Percentiles rank a stretch among this genome's conserved stretches.
phyloP scores from a whole-genome alignment of 2,797 vertebrate genomes.

The Oreonectes daqikongensis region DNA sequence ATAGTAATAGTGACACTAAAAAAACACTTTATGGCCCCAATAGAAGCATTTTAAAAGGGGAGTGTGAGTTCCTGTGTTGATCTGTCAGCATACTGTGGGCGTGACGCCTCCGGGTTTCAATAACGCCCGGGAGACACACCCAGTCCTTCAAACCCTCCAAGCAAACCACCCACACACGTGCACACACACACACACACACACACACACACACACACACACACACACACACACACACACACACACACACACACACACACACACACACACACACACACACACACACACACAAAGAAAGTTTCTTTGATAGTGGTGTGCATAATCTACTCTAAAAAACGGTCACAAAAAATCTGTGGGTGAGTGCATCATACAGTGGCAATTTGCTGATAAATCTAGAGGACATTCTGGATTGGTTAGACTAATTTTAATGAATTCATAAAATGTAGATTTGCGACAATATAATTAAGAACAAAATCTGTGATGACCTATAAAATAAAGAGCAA shows the following conservation, averaged over 20 bases:
- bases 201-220: constrained; percentile 16
- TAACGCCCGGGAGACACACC: constrained; percentile 45
- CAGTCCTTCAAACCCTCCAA: constrained; percentile 22
- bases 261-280: constrained; percentile 21
- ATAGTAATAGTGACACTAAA: neutral
- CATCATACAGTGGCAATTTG: neutral
- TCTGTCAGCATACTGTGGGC: constrained; percentile 50
- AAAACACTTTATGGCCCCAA: neutral
- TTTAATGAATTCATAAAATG: neutral
- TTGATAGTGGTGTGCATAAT: neutral
- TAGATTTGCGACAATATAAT: neutral
- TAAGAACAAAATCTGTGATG: neutral
- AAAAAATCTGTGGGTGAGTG: neutral
- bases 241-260: constrained; percentile 14
- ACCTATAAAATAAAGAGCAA: neutral
- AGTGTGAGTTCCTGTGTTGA: constrained; percentile 6
- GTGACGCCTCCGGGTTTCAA: constrained; percentile 46
- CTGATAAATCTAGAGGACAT: constrained; percentile 5
- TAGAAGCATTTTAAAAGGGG: neutral
- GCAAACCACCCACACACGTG: constrained; percentile 26
- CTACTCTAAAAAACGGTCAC: neutral
- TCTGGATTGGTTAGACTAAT: neutral
- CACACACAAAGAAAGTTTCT: neutral
- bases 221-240: constrained; percentile 17
- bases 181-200: no score